Evolutionary conservation across 2,888 invertebrate genomes (phyloP).

Genomic region (Hemistola chrysoprasaria): DNA sequence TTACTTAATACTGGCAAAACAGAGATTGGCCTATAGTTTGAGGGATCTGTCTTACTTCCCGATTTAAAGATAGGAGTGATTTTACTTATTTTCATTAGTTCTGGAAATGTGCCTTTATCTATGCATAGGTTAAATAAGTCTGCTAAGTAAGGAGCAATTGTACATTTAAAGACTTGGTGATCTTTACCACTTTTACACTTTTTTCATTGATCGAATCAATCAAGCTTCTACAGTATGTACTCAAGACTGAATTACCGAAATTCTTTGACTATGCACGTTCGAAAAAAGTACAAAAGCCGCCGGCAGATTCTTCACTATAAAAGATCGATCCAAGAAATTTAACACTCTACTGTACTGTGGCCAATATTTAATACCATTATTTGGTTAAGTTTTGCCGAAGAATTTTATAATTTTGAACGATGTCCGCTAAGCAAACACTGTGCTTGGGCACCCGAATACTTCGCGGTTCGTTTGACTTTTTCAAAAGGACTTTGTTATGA

Average conservation of each 20-base stretch:
- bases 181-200: too few species aligned
- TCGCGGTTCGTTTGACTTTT: slow-evolving; percentile 67
- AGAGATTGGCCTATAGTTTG: too few species aligned
- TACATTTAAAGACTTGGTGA: too few species aligned
- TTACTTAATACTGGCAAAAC: too few species aligned
- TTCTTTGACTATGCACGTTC: slow-evolving; percentile 9
- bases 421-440: slow-evolving; percentile 75
- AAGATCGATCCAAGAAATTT: slow-evolving; percentile 70
- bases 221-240: slow-evolving; percentile 10
- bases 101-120: too few species aligned
- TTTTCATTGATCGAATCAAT: slow-evolving; percentile 12
- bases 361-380: slow-evolving; percentile 69
- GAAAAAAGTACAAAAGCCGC: slow-evolving; percentile 49
- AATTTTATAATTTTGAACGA: slow-evolving; percentile 51
- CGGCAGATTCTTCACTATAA: slow-evolving; percentile 72
- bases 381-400: slow-evolving; percentile 49
- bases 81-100: too few species aligned
- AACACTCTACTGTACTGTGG: slow-evolving; percentile 67
- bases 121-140: too few species aligned
- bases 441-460: slow-evolving; percentile 58
- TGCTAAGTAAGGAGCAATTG: too few species aligned
- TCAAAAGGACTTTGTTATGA: slow-evolving; percentile 57
- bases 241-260: not conserved
- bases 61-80: too few species aligned
- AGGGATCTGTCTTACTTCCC: too few species aligned